Evolutionary conservation across 92 coral and sea anemone genomes (phyloP).

Genomic region (Hydrozoanthus gracilis): DNA sequence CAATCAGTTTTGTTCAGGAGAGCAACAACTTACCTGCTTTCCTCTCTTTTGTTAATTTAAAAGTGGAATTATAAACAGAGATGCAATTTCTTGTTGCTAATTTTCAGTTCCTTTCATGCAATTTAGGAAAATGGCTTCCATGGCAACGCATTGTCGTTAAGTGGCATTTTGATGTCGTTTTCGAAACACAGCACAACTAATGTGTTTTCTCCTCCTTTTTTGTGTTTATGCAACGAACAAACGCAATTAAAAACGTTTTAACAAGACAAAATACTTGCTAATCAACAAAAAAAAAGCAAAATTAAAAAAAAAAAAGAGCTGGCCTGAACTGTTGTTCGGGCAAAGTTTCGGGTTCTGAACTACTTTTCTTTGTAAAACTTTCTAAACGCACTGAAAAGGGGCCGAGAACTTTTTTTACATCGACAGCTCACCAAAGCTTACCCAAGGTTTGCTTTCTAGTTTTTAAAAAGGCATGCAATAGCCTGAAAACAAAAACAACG

Average conservation of each 20-base stretch:
- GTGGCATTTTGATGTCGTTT: constrained; percentile 10
- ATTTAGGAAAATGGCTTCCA: not conserved
- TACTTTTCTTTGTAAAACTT: too few species aligned
- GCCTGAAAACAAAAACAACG: too few species aligned
- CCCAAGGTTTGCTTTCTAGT: too few species aligned
- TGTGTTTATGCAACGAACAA: not conserved
- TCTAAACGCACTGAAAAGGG: too few species aligned
- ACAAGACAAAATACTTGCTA: not conserved
- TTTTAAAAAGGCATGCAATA: too few species aligned
- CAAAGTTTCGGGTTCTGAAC: too few species aligned
- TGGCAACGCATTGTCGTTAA: not conserved
- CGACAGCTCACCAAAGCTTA: too few species aligned
- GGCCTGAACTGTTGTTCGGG: too few species aligned
- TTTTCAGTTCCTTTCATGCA: not conserved
- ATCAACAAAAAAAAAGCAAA: not conserved
- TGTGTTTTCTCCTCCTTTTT: not conserved
- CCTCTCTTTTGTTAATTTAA: not conserved
- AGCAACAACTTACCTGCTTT: not conserved
- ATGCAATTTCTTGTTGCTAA: too few species aligned
- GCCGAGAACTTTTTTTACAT: too few species aligned
- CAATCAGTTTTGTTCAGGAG: not conserved
- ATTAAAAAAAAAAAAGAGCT: too few species aligned
- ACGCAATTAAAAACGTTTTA: not conserved
- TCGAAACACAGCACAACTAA: not conserved
- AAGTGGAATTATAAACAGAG: not conserved